These are phyloP conservation scores for Halictus rubicundus DNA, from an alignment of 1,140 invertebrate species.

Conservation along the genomic window DNA sequence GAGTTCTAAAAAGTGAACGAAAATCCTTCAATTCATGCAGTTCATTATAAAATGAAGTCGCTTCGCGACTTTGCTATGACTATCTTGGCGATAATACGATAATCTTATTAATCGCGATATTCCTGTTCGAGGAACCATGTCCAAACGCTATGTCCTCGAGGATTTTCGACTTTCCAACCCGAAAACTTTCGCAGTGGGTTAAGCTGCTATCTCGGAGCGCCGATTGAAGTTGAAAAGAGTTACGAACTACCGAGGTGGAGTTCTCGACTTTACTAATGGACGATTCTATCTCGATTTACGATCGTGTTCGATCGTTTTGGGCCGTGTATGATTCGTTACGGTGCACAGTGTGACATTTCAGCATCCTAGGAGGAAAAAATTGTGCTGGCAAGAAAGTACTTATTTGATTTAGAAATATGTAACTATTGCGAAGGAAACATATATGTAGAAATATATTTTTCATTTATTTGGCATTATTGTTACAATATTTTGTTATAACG, in stretches of 20 bases:
- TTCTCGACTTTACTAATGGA: slow-evolving; percentile 13
- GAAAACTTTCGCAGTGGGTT: slow-evolving; percentile 15
- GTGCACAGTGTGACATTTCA: too few relatives aligned
- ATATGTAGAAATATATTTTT: too few relatives aligned
- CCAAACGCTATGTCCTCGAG: not conserved
- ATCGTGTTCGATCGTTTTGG: not conserved
- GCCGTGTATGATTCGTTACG: not conserved
- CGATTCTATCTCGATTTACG: slow-evolving; percentile 20
- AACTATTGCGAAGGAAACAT: too few relatives aligned
- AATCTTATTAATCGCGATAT: slow-evolving; percentile 9
- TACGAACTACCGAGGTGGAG: slow-evolving; percentile 27
- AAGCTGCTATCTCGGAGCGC: slow-evolving; percentile 2
- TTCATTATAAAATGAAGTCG: not conserved
- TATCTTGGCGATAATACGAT: not conserved
- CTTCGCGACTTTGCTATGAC: not conserved
- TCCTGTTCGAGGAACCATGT: not conserved
- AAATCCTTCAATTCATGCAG: not conserved
- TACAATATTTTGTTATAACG: too few relatives aligned
- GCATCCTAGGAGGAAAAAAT: too few relatives aligned
- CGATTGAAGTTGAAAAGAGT: slow-evolving; percentile 22
- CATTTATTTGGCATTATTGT: too few relatives aligned
- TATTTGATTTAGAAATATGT: too few relatives aligned
- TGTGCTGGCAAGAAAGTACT: too few relatives aligned
- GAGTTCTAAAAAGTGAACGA: not conserved
- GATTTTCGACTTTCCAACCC: slow-evolving; percentile 1